These are phyloP conservation scores for Euplagia quadripunctaria DNA, from an alignment of 2,888 invertebrate genomes.

Conservation along the genomic window DNA sequence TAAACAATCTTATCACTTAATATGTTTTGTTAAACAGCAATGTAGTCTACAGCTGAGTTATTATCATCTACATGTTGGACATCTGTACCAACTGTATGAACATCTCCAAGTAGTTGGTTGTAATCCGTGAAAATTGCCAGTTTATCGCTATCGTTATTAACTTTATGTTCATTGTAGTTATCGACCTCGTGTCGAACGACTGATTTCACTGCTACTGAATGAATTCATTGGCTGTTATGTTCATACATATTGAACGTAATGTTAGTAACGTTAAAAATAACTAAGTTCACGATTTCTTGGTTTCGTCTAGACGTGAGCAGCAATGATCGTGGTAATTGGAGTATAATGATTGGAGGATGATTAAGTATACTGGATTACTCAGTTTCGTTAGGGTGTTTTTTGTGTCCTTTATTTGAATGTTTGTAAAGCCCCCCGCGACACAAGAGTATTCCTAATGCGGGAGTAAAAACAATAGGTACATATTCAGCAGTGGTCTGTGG, in stretches of 20 bases:
- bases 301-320: not conserved
- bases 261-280: not conserved
- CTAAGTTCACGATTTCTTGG: not conserved
- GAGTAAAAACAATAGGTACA: too few relatives aligned
- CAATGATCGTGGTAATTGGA: not conserved
- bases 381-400: too few relatives aligned
- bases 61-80: constrained; percentile 20
- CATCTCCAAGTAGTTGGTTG: constrained; percentile 47
- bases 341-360: too few relatives aligned
- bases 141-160: constrained; percentile 65
- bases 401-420: too few relatives aligned
- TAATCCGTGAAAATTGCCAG: constrained; percentile 73
- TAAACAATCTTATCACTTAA: too few relatives aligned
- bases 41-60: not conserved
- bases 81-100: constrained; percentile 52
- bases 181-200: constrained; percentile 38
- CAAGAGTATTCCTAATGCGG: too few relatives aligned
- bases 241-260: constrained; percentile 37
- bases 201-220: constrained; percentile 44
- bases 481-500: too few relatives aligned
- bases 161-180: constrained; percentile 53
- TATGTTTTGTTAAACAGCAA: not conserved
- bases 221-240: constrained; percentile 36
- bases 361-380: too few relatives aligned
- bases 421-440: too few relatives aligned